Evolutionary conservation across 2,888 invertebrate species (phyloP), one percentile per base, ranked within the genome.

Genomic region (Dolomedes plantarius): DNA sequence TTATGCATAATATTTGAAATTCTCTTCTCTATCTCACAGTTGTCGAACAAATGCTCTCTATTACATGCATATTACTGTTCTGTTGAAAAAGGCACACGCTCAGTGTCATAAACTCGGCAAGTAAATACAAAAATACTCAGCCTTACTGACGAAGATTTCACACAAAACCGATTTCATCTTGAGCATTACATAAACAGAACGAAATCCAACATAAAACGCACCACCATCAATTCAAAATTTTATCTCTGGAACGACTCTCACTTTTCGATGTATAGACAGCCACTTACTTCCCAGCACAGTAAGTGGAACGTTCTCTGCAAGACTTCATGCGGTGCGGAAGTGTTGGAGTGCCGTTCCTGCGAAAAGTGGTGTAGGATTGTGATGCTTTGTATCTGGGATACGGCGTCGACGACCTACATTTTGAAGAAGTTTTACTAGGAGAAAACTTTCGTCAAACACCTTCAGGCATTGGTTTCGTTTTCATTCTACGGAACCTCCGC

Each of bases 371-470:
- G 23, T 64, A 39, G 41, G 11, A 9, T 13, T 16, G 6, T 28
- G 36, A 41, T 31, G 39, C 71, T 62, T 69, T 69, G 71, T 79
- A 79, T 41, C 79, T 79, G 62, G 79, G 79, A 65, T 79, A 72
- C 27, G 31, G 56, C 39, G 75, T 5, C 23, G 41, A 31, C 67
- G 75, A 76, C 79, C 79, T 78, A 78, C 68, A 77, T 77, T 23
- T 56, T 56, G 5, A 23, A 23, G 23, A 56, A 3, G 56, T 56
- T 56, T 56, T 23, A 23, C 56, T 23, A 11, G 31, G 65, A 23
- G 64, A 71, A 23, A 56, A 11, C 11, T 56, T 56, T 56, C 56
- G 56, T 56, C 56, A 56, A 72, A 79, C 36, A 41, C 69, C 69
- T 56, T 69, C 65, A n/a, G 65, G 75, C 39, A 19, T 6, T 29